Base-by-base conservation (phyloP, 2,888 invertebrate genomes). In the Tanytarsus gracilentus region DNA sequence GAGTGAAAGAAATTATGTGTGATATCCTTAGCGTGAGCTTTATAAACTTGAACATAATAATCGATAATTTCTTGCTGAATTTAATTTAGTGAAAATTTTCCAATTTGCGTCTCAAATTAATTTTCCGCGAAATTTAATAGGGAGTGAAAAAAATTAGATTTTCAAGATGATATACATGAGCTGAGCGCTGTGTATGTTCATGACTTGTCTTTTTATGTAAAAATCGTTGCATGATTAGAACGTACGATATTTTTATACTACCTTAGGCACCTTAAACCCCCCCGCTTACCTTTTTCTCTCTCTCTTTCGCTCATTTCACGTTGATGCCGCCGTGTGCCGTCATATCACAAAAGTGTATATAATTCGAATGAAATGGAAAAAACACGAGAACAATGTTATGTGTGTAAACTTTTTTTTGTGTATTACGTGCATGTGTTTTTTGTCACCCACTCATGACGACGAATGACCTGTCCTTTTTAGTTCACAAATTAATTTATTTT, bases 191-290 rank as follows among this genome's bases (percentile, higher is more conserved):
- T n/a, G n/a, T n/a, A n/a, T n/a, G n/a, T n/a, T n/a, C n/a, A n/a
- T n/a, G 5, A 40, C 26, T 25, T 48, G 9, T 8, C 4, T 18
- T 21, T 48, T 3, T 5, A 48, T 4, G 14, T 2, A 33, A 27
- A 27, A 55, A 55, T 55, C 55, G 40, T 25, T 39, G 39, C 55
- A 55, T 55, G 55, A 55, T 55, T 55, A 55, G 55, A 33, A 36
- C 11, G 16, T 21, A n/a, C 33, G 9, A 44, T 44, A 36, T 51
- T 50, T 33, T 36, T n/a, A 36, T 14, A 9, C 21, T 51, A 18
- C 51, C 30, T 29, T 23, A n/a, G 11, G 23, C 44, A 23, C 2
- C 9, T 44, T 44, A 18, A 44, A 18, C 18, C 18, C 21, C 44
- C 44, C 23, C n/a, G 11, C 23, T 6, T 14, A 18, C 44, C 18